Evolutionary conservation across 2,888 invertebrate genomes (phyloP).

Genomic region (Hermaeophaga mercurialis): DNA sequence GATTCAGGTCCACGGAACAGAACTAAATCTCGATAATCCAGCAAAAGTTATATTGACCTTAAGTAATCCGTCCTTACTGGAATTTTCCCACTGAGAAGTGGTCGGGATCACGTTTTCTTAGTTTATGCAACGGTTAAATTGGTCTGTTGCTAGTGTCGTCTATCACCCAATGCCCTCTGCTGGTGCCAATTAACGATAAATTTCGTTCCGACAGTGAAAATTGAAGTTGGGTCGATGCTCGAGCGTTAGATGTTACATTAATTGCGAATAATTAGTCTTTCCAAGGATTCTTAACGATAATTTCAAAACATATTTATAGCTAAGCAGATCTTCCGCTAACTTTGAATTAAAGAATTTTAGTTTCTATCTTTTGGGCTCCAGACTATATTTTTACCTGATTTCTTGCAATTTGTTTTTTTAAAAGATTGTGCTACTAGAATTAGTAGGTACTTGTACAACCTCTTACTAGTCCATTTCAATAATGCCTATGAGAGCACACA

Average conservation of each 20-base stretch:
- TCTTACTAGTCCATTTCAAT: too few relatives aligned
- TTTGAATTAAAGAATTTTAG: too few relatives aligned
- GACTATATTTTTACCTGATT: too few relatives aligned
- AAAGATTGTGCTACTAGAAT: too few relatives aligned
- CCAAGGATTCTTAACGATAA: too few relatives aligned
- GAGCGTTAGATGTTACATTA: background rate
- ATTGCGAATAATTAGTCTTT: too few relatives aligned
- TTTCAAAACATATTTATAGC: too few relatives aligned
- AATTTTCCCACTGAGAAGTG: constrained; percentile 36
- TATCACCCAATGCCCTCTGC: constrained; percentile 17
- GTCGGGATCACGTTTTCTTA: constrained; percentile 42
- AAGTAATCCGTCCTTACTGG: constrained; percentile 44
- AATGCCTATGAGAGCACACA: too few relatives aligned
- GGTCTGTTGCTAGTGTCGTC: constrained; percentile 23
- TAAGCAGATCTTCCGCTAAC: too few relatives aligned
- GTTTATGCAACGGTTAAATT: constrained; percentile 41
- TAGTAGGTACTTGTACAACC: too few relatives aligned
- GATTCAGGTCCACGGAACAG: constrained; percentile 47
- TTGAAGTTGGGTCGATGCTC: background rate
- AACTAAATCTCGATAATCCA: constrained; percentile 51
- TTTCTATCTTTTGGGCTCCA: too few relatives aligned
- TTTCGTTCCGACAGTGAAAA: constrained; percentile 15
- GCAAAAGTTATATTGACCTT: constrained; percentile 52
- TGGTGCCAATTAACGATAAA: constrained; percentile 18
- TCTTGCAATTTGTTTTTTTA: too few relatives aligned